Evolutionary conservation across 1,140 invertebrate genomes (phyloP).

Genomic region (Atta colombica): DNA sequence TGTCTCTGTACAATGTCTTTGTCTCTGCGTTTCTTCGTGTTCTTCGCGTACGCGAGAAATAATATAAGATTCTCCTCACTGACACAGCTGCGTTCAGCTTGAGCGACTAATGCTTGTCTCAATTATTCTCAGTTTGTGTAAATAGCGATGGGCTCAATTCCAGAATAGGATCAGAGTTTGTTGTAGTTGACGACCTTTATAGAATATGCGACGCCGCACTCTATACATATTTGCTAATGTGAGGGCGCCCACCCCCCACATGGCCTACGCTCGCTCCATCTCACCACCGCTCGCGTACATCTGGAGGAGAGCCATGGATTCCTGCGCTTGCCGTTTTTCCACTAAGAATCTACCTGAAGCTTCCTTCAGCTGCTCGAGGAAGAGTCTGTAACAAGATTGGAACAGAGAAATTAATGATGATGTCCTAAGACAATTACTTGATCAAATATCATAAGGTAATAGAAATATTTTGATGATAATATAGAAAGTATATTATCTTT

Average conservation of each 20-base stretch:
- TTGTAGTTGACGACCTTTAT: conserved; percentile 84
- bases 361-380: conserved; percentile 94
- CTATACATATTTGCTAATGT: conserved; percentile 85
- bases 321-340: conserved; percentile 93
- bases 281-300: conserved; percentile 85
- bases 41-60: conserved; percentile 27
- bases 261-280: conserved; percentile 86
- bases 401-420: conserved; percentile 19
- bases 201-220: conserved; percentile 84
- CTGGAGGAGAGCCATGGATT: conserved; percentile 92
- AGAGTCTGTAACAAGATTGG: conserved; percentile 87
- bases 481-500: neutral
- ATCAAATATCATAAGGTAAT: neutral
- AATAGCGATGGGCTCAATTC: conserved; percentile 82
- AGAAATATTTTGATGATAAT: neutral
- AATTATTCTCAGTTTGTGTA: conserved; percentile 24
- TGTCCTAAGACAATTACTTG: neutral
- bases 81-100: conserved; percentile 31
- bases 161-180: conserved; percentile 84
- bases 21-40: neutral
- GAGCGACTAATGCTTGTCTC: conserved; percentile 24
- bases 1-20: conserved; percentile 49
- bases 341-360: conserved; percentile 92
- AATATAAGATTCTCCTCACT: conserved; percentile 29
- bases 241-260: conserved; percentile 86